Base-by-base conservation (phyloP, 2,888 invertebrate species). In the Caenorhabditis drosophilae region DNA sequence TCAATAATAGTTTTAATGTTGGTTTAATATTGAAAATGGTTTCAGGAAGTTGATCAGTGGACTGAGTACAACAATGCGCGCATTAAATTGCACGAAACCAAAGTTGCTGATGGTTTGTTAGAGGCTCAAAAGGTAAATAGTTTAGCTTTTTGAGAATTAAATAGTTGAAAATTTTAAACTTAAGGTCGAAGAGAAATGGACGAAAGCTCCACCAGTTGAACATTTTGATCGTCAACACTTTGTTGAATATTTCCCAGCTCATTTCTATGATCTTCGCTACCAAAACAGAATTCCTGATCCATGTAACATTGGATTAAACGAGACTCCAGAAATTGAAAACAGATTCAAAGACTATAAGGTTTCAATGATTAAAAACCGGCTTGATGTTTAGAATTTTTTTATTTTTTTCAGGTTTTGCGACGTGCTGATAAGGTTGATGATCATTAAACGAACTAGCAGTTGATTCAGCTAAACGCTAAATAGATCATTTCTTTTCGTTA, bases 131-230 rank as follows among this genome's bases (percentile, higher is more conserved):
- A 82, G 73, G 74, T 80, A 11, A 44, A 9, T 7, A 38, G 23
- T 16, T 47, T 57, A 20, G 4, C 41, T 49, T n/a, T n/a, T n/a
- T 38, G 12, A 12, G 3, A 42, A 15, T 1, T 50, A 23, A 25
- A 9, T 16, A 25, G 18, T 11, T 36, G 11, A 18, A 40, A 12
- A 42, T 9, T 22, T n/a, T 41, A 2, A 26, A 25, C 12, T 62
- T 49, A 44, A 77, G 76, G 70, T 76, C 18, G 82, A 82, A 59
- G 77, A 78, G 38, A 82, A 82, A 53, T 82, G 82, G 82, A 70
- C 80, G 4, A 73, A 79, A 57, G 80, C 80, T 61, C 82, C 82
- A 46, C 82, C 82, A 54, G 77, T 82, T 31, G 82, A 82, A 66
- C 82, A 82, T 50, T 76, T 81, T 69, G 74, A 77, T 51, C 76